Percentiles rank a stretch among this genome's conserved stretches.
Evolutionary conservation across 2,797 vertebrate genomes (phyloP).

Genomic region (Coregonus ussuriensis): DNA sequence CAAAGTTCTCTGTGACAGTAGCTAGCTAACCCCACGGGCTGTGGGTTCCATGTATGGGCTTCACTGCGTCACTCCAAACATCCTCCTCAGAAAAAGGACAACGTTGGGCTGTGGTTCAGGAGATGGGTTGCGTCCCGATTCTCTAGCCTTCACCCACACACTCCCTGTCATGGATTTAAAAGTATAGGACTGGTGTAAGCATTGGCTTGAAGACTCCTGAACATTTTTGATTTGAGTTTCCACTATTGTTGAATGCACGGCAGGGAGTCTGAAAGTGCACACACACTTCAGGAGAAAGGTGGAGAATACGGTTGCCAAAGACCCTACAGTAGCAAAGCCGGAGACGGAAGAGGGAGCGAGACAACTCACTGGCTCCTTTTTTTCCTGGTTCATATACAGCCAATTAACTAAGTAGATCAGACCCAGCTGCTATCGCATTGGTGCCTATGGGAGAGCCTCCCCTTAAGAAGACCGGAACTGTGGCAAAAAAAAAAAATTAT

Average conservation of each 20-base stretch:
- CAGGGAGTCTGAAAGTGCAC: not conserved
- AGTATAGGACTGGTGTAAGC: not conserved
- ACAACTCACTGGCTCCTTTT: not conserved
- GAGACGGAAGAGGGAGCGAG: not conserved
- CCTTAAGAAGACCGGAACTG: no score
- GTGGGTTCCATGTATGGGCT: not conserved
- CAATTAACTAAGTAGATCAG: no score
- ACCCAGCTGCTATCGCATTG: no score
- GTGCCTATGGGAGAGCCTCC: no score
- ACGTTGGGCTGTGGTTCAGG: not conserved
- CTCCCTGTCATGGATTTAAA: not conserved
- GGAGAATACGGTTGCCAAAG: not conserved
- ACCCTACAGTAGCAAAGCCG: no score
- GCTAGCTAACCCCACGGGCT: not conserved
- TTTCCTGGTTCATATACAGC: no score
- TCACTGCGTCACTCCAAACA: slow-evolving; percentile 9
- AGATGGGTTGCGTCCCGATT: no score
- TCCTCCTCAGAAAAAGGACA: not conserved
- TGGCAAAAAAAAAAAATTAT: no score
- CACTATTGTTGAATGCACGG: not conserved
- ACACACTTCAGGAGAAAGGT: not conserved
- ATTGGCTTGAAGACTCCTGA: not conserved
- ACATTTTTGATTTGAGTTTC: not conserved
- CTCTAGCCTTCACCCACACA: not conserved
- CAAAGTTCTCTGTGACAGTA: not conserved